Percentiles rank a stretch among this genome's conserved stretches.
Conservation (phyloP, 2,113 vertebrate species). For the Glaucidium brasilianum region DNA sequence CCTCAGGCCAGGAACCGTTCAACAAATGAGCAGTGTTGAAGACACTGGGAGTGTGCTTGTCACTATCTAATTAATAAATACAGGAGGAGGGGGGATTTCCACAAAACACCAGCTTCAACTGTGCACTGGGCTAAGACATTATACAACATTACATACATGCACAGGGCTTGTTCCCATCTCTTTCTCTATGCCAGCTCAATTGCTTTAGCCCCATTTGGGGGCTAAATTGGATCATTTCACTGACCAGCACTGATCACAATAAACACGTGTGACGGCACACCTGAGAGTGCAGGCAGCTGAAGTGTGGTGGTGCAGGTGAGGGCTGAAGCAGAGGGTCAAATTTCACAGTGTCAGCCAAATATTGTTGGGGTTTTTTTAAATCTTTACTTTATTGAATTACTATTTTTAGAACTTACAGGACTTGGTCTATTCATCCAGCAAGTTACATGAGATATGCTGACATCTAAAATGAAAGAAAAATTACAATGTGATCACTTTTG, state of each 20-base stretch:
- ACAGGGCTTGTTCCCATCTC: neutral
- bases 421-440: neutral
- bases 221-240: neutral
- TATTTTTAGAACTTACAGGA: neutral
- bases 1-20: neutral
- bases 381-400: neutral
- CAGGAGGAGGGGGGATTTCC: neutral
- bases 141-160: accelerated
- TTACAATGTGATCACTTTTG: neutral
- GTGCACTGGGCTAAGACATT: neutral
- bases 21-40: neutral
- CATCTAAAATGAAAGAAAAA: neutral
- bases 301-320: neutral
- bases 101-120: neutral
- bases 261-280: neutral
- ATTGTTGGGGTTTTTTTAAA: neutral
- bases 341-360: neutral
- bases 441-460: neutral
- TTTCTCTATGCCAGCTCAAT: neutral
- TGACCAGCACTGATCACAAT: neutral
- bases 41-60: neutral
- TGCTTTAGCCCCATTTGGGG: neutral
- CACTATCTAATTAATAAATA: neutral
- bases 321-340: neutral
- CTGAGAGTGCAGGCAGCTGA: neutral